Evolutionary conservation across 2,888 invertebrate species (phyloP), one percentile per base, ranked within the genome.

Genomic region (Chrysolina haemoptera): DNA sequence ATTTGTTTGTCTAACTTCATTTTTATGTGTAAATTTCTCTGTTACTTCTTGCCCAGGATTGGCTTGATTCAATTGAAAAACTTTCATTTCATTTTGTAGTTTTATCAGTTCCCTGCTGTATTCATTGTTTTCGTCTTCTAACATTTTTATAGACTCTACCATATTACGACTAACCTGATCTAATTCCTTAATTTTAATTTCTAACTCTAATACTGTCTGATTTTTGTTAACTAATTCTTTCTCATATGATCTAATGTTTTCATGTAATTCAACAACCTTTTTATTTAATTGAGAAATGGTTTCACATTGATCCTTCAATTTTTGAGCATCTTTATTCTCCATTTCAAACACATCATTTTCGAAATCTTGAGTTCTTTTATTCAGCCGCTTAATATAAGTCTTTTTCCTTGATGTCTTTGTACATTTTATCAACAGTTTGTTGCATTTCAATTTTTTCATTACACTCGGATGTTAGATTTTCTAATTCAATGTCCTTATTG

Each of bases 91-190:
- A 22, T 53, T 50, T 68, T 40, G 50, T 55, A 68, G 20, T 18
- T 55, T 53, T n/a, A 40, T 55, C 53, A 68, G 40, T 68, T 68
- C 68, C 18, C 27, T 40, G 16, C 50, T 40, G 40, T 68, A 68
- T n/a, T 18, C 40, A 68, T 55, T 68, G 40, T 68, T 68, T 68
- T 68, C 68, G n/a, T 68, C 53, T 68, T 68, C 68, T 53, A 68
- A 68, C 11, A 68, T 68, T 68, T 68, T 55, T 64, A 67, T 68
- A 27, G 65, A 65, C 65, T 65, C 43, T 27, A 50, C 67, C 53
- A 53, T 53, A 22, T 53, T 14, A 50, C 67, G 50, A 67, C 53
- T 67, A 67, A 67, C 16, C 35, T 67, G 27, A 50, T 67, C 53
- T 35, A 53, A 50, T 50, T 67, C 67, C 53, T n/a, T 65, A 43